A percentile compares a stretch with the other conserved stretches of the same genome.
Conservation (phyloP, 2,797 vertebrate genomes). For the Geotrypetes seraphini region DNA sequence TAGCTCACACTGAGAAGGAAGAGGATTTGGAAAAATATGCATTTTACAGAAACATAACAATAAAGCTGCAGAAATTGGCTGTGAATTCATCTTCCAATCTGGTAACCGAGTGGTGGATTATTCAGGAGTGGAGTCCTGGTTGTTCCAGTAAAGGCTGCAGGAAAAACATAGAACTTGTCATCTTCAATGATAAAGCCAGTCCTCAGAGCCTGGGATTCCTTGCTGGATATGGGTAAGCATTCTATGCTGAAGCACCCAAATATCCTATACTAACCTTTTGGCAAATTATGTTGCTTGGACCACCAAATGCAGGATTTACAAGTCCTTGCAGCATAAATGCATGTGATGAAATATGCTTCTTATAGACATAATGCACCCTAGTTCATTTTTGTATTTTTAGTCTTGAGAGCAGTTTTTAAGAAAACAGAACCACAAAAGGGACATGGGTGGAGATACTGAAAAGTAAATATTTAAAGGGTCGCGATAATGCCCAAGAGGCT, state of each 20-base stretch:
- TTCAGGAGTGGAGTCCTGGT: constrained; percentile 52
- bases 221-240: constrained; percentile 61
- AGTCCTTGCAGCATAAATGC: too few relatives aligned
- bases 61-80: constrained; percentile 45
- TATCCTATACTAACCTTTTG: too few relatives aligned
- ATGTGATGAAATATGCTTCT: too few relatives aligned
- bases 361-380: too few relatives aligned
- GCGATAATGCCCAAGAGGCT: too few relatives aligned
- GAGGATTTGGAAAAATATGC: constrained; percentile 36
- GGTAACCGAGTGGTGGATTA: constrained; percentile 58
- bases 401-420: too few relatives aligned
- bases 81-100: neutral
- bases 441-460: too few relatives aligned
- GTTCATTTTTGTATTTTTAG: too few relatives aligned
- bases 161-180: constrained; percentile 53
- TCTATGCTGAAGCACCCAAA: neutral
- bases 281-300: too few relatives aligned
- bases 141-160: constrained; percentile 11
- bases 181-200: constrained; percentile 72
- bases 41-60: constrained; percentile 60
- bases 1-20: constrained; percentile 32
- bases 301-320: too few relatives aligned
- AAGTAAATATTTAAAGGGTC: too few relatives aligned
- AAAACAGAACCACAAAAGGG: too few relatives aligned
- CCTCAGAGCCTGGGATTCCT: constrained; percentile 68